Conservation (phyloP, 1,140 invertebrate species). For the Zaprionus africanus region DNA sequence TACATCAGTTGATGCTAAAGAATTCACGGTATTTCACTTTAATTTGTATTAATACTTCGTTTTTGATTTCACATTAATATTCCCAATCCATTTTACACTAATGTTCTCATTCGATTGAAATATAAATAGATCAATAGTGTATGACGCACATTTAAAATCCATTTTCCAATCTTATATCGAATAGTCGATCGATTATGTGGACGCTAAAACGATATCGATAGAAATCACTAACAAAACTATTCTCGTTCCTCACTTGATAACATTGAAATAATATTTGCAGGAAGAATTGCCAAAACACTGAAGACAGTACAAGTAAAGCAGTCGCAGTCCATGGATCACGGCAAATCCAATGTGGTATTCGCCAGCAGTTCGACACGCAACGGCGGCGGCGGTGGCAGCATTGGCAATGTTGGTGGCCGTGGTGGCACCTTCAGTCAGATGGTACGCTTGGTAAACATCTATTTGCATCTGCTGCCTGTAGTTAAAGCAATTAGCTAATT, state of each 20-base stretch:
- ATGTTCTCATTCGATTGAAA: no score
- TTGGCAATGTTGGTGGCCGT: slow-evolving; percentile 53
- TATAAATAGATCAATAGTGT: no score
- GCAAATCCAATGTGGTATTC: slow-evolving; percentile 58
- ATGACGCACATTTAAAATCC: not conserved
- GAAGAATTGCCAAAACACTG: slow-evolving; percentile 74
- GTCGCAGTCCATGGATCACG: slow-evolving; percentile 55
- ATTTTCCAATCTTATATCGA: not conserved
- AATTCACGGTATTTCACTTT: not conserved
- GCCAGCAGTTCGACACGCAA: slow-evolving; percentile 55
- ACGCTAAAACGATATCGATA: not conserved
- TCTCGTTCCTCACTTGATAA: not conserved
- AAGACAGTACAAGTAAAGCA: slow-evolving; percentile 72
- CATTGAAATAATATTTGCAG: slow-evolving; percentile 38
- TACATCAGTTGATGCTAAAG: not conserved
- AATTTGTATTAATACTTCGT: not conserved
- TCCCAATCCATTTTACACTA: not conserved
- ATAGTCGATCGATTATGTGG: not conserved
- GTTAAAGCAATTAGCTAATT: not conserved
- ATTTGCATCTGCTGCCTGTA: not conserved
- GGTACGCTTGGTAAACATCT: slow-evolving; percentile 48
- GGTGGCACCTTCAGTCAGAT: slow-evolving; percentile 78
- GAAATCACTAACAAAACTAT: not conserved
- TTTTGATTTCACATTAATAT: not conserved
- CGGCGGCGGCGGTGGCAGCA: slow-evolving; percentile 33